Percentiles rank a stretch among this genome's conserved stretches.
Evolutionary conservation across 2,797 vertebrate species (phyloP).

Genomic region (Xenentodon cancila): DNA sequence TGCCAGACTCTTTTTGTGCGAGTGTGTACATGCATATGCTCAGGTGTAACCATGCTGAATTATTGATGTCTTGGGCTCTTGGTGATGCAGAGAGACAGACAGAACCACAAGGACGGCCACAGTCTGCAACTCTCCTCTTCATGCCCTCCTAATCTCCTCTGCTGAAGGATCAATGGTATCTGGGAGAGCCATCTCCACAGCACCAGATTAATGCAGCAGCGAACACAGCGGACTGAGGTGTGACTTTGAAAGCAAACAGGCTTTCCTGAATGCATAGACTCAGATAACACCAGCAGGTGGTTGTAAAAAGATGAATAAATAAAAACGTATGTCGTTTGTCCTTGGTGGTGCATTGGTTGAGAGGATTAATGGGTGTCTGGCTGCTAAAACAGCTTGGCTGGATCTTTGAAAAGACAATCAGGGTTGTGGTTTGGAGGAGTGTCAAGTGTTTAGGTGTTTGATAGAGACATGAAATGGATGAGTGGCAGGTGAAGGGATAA

Average conservation of each 20-base stretch:
- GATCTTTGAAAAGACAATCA: constrained; percentile 30
- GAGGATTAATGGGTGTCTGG: constrained; percentile 32
- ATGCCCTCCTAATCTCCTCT: constrained; percentile 68
- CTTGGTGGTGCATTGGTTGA: constrained; percentile 47
- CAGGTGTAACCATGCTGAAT: constrained; percentile 70
- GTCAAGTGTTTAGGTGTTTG: constrained; percentile 10
- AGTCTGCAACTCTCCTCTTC: constrained; percentile 57
- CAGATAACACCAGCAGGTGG: constrained; percentile 46
- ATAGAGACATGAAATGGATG: constrained; percentile 30
- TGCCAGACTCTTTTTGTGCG: constrained; percentile 25
- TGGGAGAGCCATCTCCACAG: constrained; percentile 63
- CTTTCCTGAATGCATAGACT: constrained; percentile 49
- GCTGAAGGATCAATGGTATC: constrained; percentile 75
- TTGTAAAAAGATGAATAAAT: constrained; percentile 43
- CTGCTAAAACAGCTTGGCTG: constrained; percentile 17
- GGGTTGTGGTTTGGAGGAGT: constrained; percentile 13
- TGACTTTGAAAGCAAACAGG: constrained; percentile 63
- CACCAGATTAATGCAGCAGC: constrained; percentile 67
- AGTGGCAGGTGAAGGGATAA: constrained; percentile 5
- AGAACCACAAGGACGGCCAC: constrained; percentile 63
- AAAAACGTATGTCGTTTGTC: constrained; percentile 53
- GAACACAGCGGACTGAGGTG: constrained; percentile 55
- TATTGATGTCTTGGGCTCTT: constrained; percentile 71
- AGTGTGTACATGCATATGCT: constrained; percentile 40
- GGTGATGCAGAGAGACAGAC: constrained; percentile 37